These are phyloP conservation scores for Siniperca scherzeri DNA, from an alignment of 2,797 vertebrate genomes.

Conservation along the genomic window DNA sequence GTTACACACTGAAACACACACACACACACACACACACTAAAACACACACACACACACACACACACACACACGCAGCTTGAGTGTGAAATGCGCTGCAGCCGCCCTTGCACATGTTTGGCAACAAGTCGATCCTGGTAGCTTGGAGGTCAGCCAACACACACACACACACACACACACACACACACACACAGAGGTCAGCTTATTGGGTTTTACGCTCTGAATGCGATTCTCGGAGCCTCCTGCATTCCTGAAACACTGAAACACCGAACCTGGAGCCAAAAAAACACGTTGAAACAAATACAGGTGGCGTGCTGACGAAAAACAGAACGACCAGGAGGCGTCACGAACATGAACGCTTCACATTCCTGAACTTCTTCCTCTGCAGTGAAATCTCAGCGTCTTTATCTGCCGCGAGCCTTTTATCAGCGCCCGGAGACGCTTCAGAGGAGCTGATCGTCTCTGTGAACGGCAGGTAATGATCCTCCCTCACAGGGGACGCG, in stretches of 20 bases:
- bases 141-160: slow-evolving; percentile 58
- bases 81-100: slow-evolving; percentile 52
- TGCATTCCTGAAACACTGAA: slow-evolving; percentile 44
- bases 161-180: slow-evolving; percentile 21
- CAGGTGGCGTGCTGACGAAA: slow-evolving; percentile 24
- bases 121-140: slow-evolving; percentile 31
- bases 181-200: slow-evolving; percentile 22
- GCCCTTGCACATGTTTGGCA: slow-evolving; percentile 57
- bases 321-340: neutral
- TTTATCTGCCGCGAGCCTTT: neutral
- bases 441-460: neutral
- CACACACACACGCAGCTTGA: slow-evolving; percentile 25
- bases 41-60: slow-evolving; percentile 1
- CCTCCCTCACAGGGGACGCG: neutral
- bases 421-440: neutral
- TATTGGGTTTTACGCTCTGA: slow-evolving; percentile 27
- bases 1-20: neutral
- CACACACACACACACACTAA: neutral
- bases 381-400: neutral
- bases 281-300: slow-evolving; percentile 29
- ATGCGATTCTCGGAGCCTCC: slow-evolving; percentile 20
- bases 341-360: neutral
- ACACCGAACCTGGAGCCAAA: slow-evolving; percentile 16
- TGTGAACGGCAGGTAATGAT: neutral
- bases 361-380: neutral